A percentile compares a stretch with the other conserved stretches of the same genome.
phyloP scores from a whole-genome alignment of 1,140 invertebrate genomes.

The Grapholita molesta region DNA sequence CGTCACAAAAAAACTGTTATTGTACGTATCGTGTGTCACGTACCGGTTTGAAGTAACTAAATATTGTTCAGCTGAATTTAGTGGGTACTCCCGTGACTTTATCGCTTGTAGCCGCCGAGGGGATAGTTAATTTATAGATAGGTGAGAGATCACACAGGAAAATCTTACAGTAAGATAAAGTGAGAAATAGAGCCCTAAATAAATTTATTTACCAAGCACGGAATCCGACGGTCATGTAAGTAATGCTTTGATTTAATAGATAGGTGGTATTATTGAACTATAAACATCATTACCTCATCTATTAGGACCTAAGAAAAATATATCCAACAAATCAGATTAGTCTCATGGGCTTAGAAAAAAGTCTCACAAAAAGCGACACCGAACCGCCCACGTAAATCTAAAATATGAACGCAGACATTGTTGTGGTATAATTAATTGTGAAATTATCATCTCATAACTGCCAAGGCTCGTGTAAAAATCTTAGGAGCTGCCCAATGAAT shows the following conservation, averaged over 20 bases:
- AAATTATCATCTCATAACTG: constrained; percentile 16
- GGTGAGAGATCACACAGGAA: constrained; percentile 5
- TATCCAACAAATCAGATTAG: constrained; percentile 1
- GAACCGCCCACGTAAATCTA: constrained; percentile 2
- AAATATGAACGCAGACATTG: background rate
- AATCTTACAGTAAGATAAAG: constrained; percentile 10
- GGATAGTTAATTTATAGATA: constrained; percentile 28
- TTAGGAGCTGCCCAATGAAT: constrained; percentile 13
- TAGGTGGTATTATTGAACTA: constrained; percentile 8
- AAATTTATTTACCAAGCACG: background rate
- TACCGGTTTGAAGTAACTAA: constrained; percentile 61
- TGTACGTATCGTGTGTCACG: constrained; percentile 56
- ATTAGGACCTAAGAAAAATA: constrained; percentile 1
- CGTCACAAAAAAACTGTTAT: constrained; percentile 62
- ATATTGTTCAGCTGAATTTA: constrained; percentile 53
- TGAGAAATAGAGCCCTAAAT: constrained; percentile 7
- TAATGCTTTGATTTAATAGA: constrained; percentile 6
- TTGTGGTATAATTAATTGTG: constrained; percentile 14
- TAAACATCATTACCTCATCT: background rate
- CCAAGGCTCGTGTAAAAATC: constrained; percentile 10
- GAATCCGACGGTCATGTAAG: background rate
- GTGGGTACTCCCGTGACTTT: constrained; percentile 52
- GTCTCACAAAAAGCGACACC: constrained; percentile 1
- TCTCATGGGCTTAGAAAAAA: background rate
- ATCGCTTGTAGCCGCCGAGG: constrained; percentile 38